phyloP scores from a whole-genome alignment of 2,113 vertebrate genomes.

The Tonatia bakeri region DNA sequence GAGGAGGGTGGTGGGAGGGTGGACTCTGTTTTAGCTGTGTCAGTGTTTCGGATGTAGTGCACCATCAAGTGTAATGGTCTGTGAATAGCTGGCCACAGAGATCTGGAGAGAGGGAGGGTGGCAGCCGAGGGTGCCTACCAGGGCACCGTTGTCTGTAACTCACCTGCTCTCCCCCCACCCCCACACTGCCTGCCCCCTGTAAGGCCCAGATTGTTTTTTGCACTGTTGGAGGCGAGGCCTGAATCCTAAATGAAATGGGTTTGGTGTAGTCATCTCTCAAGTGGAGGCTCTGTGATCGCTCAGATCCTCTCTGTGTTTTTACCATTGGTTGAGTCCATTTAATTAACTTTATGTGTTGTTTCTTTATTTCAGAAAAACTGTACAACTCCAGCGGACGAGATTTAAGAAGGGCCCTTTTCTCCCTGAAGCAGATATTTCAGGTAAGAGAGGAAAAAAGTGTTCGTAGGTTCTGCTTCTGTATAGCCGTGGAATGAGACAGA shows the following conservation, averaged over 20 bases:
- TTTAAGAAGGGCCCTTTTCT: constrained; percentile 96
- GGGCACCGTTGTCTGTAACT: background rate
- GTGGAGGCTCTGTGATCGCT: background rate
- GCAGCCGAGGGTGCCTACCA: background rate
- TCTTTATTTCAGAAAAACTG: constrained; percentile 90
- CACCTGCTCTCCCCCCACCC: background rate
- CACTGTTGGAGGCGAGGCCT: background rate
- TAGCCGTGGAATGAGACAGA: background rate
- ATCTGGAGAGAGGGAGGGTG: background rate
- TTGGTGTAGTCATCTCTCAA: background rate
- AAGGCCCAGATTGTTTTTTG: background rate
- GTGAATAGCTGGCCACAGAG: background rate
- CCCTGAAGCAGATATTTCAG: constrained; percentile 99
- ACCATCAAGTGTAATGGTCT: background rate
- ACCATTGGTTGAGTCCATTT: background rate
- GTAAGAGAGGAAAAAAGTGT: constrained; percentile 76
- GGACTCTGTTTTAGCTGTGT: background rate
- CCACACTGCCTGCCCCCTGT: background rate
- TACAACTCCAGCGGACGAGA: constrained; percentile 96
- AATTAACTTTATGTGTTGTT: constrained; percentile 60
- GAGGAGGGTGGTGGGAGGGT: background rate
- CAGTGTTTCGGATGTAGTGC: background rate
- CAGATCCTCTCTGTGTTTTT: background rate
- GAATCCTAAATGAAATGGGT: background rate
- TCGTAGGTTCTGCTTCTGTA: background rate